Base-by-base conservation (phyloP, 2,113 vertebrate species). In the Machaerirhynchus nigripectus region DNA sequence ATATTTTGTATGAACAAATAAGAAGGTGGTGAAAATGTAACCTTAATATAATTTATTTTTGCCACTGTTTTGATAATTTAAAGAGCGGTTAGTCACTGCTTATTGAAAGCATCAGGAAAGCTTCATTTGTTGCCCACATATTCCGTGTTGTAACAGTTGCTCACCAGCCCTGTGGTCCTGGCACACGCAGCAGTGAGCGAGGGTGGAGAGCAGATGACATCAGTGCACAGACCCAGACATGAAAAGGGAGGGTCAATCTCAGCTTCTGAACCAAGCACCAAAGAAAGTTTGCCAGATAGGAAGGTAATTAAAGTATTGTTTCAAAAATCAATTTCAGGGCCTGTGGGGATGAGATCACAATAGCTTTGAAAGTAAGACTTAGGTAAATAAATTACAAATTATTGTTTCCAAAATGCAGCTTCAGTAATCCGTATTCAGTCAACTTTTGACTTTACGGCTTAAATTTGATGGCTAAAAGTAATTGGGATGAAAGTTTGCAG, bases 181-280 rank as follows among this genome's bases (percentile, higher is more conserved):
- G 22, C 37, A 39, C 17, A 6, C 0, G 0, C 16, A 50, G 75
- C 20, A 5, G 40, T 3, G 3, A 73, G 30, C 0, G 0, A 33
- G 59, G 39, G 30, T 21, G n/a, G 26, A 21, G 61, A 67, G 35
- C 55, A 35, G 77, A 3, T n/a, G 78, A 30, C 50, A 37, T 7
- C n/a, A 22, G 46, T 20, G 31, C 63, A 20, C 47, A 55, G n/a
- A 60, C 65, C 10, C 8, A 53, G 14, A 21, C 3, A 1, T 13
- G 37, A 23, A 56, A 78, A 87, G 28, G 33, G 59, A 47, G 61
- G 2, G 9, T 56, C 31, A 47, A 26, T 33, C 52, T 84, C 82
- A 65, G 4, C 57, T 75, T 71, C 69, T 56, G n/a, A 79, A 73
- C 55, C 28, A 71, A 60, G 17, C 35, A n/a, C 30, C 55, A 31